A percentile compares a stretch with the other conserved stretches of the same genome.
Evolutionary conservation across 2,888 invertebrate genomes (phyloP).

Genomic region (Sarcophaga carnaria): DNA sequence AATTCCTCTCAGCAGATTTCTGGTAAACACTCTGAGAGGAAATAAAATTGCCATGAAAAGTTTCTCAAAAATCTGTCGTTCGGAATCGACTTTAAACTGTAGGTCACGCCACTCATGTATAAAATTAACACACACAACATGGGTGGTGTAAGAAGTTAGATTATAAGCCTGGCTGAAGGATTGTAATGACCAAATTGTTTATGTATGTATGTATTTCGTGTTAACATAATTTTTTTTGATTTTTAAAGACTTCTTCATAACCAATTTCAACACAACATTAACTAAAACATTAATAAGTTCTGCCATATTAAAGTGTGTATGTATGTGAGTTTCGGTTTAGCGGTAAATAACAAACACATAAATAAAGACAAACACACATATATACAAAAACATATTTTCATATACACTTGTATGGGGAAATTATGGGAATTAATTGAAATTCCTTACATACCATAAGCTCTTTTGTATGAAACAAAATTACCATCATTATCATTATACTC

Average conservation of each 20-base stretch:
- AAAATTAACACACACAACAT: no score
- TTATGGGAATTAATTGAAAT: constrained; percentile 82
- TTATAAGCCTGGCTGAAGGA: no score
- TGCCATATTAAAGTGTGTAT: constrained; percentile 13
- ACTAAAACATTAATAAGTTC: constrained; percentile 59
- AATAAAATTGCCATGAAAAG: no score
- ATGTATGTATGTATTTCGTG: neutral
- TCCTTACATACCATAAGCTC: constrained; percentile 81
- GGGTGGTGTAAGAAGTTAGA: no score
- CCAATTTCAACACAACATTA: constrained; percentile 50
- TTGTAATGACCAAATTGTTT: no score
- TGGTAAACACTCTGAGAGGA: no score
- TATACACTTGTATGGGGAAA: constrained; percentile 73
- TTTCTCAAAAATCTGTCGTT: no score
- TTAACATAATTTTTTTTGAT: neutral
- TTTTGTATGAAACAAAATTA: constrained; percentile 81
- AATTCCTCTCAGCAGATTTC: no score
- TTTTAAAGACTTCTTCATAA: constrained; percentile 37
- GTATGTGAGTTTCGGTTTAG: constrained; percentile 39
- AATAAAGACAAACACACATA: constrained; percentile 1
- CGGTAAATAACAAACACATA: constrained; percentile 50
- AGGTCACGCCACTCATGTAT: no score
- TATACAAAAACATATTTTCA: constrained; percentile 11
- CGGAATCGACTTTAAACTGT: no score
- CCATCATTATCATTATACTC: constrained; percentile 75